phyloP scores from a whole-genome alignment of 1,140 invertebrate genomes.

The Bombus difficillimus region DNA sequence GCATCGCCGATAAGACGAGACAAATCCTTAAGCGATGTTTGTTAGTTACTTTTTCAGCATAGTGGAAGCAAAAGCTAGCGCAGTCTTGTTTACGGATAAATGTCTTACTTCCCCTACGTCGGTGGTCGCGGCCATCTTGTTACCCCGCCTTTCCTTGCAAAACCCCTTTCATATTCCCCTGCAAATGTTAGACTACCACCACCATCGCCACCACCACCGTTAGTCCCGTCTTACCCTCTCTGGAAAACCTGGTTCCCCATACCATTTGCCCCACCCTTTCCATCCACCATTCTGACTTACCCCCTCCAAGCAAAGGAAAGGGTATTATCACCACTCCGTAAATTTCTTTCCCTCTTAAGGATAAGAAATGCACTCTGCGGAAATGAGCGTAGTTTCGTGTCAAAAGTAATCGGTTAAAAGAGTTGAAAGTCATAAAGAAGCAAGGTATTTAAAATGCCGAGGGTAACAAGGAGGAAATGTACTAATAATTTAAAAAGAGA shows the following conservation, averaged over 20 bases:
- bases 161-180: conserved; percentile 68
- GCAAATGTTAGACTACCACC: conserved; percentile 71
- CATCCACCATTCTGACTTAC: conserved; percentile 69
- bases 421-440: neutral
- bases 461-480: neutral
- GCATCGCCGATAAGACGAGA: neutral
- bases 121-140: conserved; percentile 75
- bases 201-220: conserved; percentile 61
- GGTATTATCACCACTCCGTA: conserved; percentile 51
- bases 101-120: conserved; percentile 76
- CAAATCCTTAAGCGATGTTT: conserved; percentile 4
- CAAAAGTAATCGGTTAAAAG: neutral
- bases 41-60: conserved; percentile 43
- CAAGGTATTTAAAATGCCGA: neutral
- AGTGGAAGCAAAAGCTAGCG: conserved; percentile 20
- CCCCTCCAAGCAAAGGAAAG: conserved; percentile 60
- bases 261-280: conserved; percentile 65
- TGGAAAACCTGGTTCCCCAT: conserved; percentile 67
- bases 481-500: neutral
- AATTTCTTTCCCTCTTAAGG: conserved; percentile 60
- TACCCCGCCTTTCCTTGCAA: conserved; percentile 75
- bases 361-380: conserved; percentile 28
- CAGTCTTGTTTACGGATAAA: conserved; percentile 67
- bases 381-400: no score
- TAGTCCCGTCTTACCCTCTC: conserved; percentile 73